Conservation (phyloP, 2,113 vertebrate species). For the Aramus guarauna region DNA sequence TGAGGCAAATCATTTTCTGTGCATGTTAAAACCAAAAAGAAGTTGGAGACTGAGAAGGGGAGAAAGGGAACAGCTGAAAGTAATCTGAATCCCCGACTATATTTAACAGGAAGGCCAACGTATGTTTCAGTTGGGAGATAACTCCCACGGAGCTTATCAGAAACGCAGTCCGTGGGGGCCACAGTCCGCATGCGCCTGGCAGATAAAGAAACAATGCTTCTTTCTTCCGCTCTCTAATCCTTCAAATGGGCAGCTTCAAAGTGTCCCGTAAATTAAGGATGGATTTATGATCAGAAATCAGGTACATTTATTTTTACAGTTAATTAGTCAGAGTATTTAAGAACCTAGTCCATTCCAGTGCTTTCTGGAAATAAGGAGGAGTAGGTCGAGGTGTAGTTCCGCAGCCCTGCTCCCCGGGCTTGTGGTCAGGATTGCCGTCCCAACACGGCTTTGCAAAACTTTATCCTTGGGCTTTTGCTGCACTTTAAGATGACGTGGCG, state of each 20-base stretch:
- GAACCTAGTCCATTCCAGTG: not conserved
- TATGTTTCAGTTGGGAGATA: constrained; percentile 32
- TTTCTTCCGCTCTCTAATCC: not conserved
- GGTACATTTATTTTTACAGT: not conserved
- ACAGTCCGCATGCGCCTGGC: constrained; percentile 23
- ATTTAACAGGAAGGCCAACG: constrained; percentile 34
- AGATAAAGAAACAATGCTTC: constrained; percentile 45
- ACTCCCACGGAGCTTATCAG: constrained; percentile 48
- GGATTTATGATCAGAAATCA: constrained; percentile 19
- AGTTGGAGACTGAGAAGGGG: not conserved
- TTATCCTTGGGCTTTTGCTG: not conserved
- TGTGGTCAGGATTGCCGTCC: fast-evolving
- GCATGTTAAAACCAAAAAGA: constrained; percentile 11
- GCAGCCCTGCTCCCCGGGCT: not conserved
- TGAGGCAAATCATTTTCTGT: constrained; percentile 35
- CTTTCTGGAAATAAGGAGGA: not conserved
- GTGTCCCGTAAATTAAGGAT: not conserved
- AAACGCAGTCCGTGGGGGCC: constrained; percentile 11
- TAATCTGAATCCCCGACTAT: not conserved
- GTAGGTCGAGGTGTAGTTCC: not conserved
- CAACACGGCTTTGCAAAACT: not conserved
- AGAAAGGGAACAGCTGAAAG: not conserved
- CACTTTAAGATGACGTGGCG: not conserved
- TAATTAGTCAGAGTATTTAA: constrained; percentile 7
- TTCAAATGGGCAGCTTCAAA: constrained; percentile 33